Percentiles rank a stretch among this genome's conserved stretches.
phyloP scores from a whole-genome alignment of 2,113 vertebrate species.

The Leucoraja erinaceus region DNA sequence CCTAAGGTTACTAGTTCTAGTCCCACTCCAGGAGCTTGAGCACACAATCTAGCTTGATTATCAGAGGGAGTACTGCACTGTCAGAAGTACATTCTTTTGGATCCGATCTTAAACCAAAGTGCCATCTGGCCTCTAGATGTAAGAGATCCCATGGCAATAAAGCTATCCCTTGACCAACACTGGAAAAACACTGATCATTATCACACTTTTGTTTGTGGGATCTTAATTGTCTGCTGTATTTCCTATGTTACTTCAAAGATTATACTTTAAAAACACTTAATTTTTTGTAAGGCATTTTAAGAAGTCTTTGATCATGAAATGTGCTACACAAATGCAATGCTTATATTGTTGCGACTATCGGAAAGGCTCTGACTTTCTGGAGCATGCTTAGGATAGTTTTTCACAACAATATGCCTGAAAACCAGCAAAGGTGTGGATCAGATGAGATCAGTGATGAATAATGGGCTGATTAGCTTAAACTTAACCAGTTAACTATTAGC shows the following conservation, averaged over 20 bases:
- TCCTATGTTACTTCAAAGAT: neutral
- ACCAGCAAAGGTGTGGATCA: too few relatives aligned
- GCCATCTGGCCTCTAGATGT: neutral
- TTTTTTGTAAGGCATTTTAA: neutral
- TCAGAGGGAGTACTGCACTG: neutral
- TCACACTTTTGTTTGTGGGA: neutral
- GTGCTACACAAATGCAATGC: neutral
- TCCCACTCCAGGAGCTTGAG: neutral
- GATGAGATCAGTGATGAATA: too few relatives aligned
- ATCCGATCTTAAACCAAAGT: neutral
- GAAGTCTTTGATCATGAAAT: neutral
- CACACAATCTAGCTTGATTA: neutral
- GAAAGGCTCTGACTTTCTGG: too few relatives aligned
- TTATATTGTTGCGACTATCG: neutral
- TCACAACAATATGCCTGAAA: too few relatives aligned
- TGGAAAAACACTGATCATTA: neutral
- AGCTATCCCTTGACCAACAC: constrained; percentile 9
- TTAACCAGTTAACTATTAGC: too few relatives aligned
- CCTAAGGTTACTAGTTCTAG: neutral
- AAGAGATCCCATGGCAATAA: neutral
- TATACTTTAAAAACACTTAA: neutral
- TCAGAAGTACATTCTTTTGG: neutral
- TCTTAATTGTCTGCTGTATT: neutral
- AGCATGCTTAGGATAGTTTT: too few relatives aligned
- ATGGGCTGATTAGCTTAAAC: too few relatives aligned